Evolutionary conservation across 2,797 vertebrate species (phyloP).

Genomic region (Fundulus diaphanus): DNA sequence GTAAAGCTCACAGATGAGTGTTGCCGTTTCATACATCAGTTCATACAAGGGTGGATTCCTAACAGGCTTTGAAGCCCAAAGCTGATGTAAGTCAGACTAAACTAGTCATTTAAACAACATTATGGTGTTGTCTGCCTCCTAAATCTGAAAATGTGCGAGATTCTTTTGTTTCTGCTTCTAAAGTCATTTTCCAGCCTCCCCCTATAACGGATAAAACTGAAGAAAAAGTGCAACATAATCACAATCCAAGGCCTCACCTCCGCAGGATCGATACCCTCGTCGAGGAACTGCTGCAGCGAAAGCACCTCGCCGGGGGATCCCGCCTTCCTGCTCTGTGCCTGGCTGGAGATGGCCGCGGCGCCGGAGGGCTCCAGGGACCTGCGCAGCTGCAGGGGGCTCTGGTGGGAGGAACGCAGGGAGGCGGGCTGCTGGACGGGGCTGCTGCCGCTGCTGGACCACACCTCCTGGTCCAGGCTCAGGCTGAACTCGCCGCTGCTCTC

Average conservation of each 20-base stretch:
- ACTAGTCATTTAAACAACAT: background rate
- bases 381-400: slow-evolving; percentile 87
- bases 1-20: background rate
- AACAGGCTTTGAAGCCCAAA: background rate
- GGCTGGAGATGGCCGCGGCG: slow-evolving; percentile 54
- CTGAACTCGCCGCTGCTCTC: slow-evolving; percentile 98
- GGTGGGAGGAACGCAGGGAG: slow-evolving; percentile 84
- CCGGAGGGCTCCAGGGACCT: slow-evolving; percentile 73
- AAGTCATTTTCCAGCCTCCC: background rate
- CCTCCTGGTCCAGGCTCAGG: slow-evolving; percentile 89
- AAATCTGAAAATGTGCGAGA: background rate
- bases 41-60: background rate
- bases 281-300: slow-evolving; percentile 93
- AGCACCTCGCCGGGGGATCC: slow-evolving; percentile 89
- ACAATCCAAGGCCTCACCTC: slow-evolving; percentile 71
- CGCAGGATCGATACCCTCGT: slow-evolving; percentile 87
- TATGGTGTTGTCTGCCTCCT: background rate
- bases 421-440: slow-evolving; percentile 86
- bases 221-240: background rate
- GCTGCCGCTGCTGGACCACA: slow-evolving; percentile 94
- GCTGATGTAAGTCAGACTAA: background rate
- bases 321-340: slow-evolving; percentile 67
- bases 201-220: background rate
- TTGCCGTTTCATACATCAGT: background rate
- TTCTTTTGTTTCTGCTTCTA: background rate